Base-by-base conservation (phyloP, 2,888 invertebrate species). In the Cinara cedri region DNA sequence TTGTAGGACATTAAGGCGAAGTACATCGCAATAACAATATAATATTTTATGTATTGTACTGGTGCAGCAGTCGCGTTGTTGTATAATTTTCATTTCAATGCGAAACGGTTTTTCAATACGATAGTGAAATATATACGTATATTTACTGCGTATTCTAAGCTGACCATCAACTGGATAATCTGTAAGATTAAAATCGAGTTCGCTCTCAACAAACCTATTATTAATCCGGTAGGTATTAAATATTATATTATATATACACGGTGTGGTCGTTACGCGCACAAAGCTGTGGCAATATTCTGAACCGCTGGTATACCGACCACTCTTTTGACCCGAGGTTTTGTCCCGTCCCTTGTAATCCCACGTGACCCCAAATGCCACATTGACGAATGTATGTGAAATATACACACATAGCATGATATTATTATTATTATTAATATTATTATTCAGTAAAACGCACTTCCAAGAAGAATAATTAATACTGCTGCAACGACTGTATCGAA, bases 161-260 rank as follows among this genome's bases (percentile, higher is more conserved):
- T 55, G 42, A n/a, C 70, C 21, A 55, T 70, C 70, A 70, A 70
- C 70, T 70, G 70, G 70, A 70, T 70, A 70, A 70, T 70, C 70
- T 55, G 46, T 70, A 70, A 70, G 70, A 70, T 70, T 70, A 70
- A 70, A 70, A 70, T 54, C 54, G 70, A 42, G 70, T 70, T 14
- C 54, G 42, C 54, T 42, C 70, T 55, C 70, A 3, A 42, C 70
- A 16, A 70, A 70, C 70, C 70, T 55, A 70, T 14, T 54, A 42
- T 70, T 70, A 70, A 70, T 70, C 54, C 34, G 9, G 70, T 54
- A 54, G 70, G 70, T 42, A 70, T 70, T 70, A 70, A 70, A 54
- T 34, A n/a, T n/a, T n/a, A n/a, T n/a, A n/a, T n/a, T n/a, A n/a
- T n/a, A n/a, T 54, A 19, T 10, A 68, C 51, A 4, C 11, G 49